Conservation (phyloP, 2,888 invertebrate species). For the Agonopterix alstromeriana region DNA sequence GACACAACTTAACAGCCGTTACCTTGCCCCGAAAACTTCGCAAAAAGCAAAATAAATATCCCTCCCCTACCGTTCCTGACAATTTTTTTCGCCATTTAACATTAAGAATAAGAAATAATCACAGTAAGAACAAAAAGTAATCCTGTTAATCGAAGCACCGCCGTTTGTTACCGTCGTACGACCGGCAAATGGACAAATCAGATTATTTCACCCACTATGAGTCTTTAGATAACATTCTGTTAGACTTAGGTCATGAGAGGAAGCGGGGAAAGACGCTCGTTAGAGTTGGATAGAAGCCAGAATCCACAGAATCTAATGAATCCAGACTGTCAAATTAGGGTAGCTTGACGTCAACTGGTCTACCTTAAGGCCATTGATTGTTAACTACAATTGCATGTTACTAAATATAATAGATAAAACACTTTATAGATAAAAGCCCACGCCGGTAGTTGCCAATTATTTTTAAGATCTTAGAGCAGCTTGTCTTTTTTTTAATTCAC, state of each 20-base stretch:
- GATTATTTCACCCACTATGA: constrained; percentile 75
- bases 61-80: too few species aligned
- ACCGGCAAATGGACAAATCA: constrained; percentile 74
- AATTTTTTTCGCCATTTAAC: background rate
- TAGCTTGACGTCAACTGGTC: too few species aligned
- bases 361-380: too few species aligned
- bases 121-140: constrained; percentile 49
- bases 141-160: constrained; percentile 64
- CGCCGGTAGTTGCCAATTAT: too few species aligned
- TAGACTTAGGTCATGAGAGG: constrained; percentile 19
- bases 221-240: constrained; percentile 57
- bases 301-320: too few species aligned
- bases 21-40: background rate
- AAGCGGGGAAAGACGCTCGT: constrained; percentile 6
- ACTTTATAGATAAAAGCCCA: too few species aligned
- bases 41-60: background rate
- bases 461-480: too few species aligned
- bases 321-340: too few species aligned
- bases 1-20: background rate
- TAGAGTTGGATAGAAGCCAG: too few species aligned
- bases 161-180: constrained; percentile 57
- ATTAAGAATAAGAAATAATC: constrained; percentile 5
- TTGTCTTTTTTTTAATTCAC: too few species aligned
- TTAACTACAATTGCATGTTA: too few species aligned
- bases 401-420: too few species aligned